phyloP scores from a whole-genome alignment of 2,888 invertebrate species.

The Parelbella ahira region DNA sequence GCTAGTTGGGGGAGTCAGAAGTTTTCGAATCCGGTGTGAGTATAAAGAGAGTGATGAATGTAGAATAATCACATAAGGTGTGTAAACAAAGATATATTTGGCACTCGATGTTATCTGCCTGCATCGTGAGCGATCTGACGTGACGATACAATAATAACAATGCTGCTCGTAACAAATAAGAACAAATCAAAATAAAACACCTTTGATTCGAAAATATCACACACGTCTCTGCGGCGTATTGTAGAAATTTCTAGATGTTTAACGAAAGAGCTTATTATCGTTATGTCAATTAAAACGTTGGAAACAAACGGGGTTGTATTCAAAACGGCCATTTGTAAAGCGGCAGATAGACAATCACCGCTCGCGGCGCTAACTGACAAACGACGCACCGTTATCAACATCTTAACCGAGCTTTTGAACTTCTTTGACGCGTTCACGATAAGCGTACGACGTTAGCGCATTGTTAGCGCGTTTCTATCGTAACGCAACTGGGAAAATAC shows the following conservation, averaged over 20 bases:
- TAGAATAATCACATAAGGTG: too few relatives aligned
- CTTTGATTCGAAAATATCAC: constrained; percentile 30
- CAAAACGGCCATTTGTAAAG: constrained; percentile 70
- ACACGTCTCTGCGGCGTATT: constrained; percentile 31
- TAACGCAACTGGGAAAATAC: constrained; percentile 75
- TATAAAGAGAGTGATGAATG: too few relatives aligned
- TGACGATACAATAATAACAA: neutral
- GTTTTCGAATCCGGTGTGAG: too few relatives aligned
- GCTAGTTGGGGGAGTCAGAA: too few relatives aligned
- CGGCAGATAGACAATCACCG: constrained; percentile 54
- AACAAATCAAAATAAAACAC: constrained; percentile 37
- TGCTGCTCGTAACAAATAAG: constrained; percentile 27
- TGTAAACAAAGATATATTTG: too few relatives aligned
- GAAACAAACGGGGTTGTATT: constrained; percentile 47
- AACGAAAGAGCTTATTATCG: constrained; percentile 33
- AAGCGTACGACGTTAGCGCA: constrained; percentile 52
- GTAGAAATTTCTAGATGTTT: constrained; percentile 27
- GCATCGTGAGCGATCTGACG: too few relatives aligned
- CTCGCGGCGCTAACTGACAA: constrained; percentile 70
- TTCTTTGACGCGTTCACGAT: constrained; percentile 76
- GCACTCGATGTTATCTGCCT: too few relatives aligned
- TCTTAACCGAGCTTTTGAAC: constrained; percentile 74
- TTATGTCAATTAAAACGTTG: constrained; percentile 58
- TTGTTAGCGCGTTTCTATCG: constrained; percentile 76
- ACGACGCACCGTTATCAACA: constrained; percentile 61